phyloP scores from a whole-genome alignment of 2,888 invertebrate genomes.

The Lobophora halterata region DNA sequence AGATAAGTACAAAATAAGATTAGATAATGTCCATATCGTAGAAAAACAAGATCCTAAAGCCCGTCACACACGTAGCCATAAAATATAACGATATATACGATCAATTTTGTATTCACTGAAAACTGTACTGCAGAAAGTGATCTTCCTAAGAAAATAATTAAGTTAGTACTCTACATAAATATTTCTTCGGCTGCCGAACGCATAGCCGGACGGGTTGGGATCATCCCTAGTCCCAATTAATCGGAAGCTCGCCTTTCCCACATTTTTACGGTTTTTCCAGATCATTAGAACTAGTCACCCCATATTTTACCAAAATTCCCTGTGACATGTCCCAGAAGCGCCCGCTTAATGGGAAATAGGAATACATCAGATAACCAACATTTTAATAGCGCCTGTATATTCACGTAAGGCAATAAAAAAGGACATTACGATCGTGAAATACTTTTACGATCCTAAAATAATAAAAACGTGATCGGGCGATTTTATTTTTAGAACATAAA shows the following conservation, averaged over 20 bases:
- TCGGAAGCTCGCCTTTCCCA: conserved; percentile 33
- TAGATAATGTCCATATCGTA: too few species aligned
- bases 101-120: too few species aligned
- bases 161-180: too few species aligned
- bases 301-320: conserved; percentile 33
- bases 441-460: conserved; percentile 32
- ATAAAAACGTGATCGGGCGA: conserved; percentile 20
- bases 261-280: conserved; percentile 34
- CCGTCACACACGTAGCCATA: too few species aligned
- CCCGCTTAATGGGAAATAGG: conserved; percentile 28
- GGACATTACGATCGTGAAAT: conserved; percentile 32
- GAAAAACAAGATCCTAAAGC: too few species aligned
- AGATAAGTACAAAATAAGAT: too few species aligned
- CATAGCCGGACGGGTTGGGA: not conserved
- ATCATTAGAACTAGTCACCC: conserved; percentile 35
- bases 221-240: conserved; percentile 40
- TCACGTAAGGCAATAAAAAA: conserved; percentile 43
- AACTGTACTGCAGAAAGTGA: too few species aligned
- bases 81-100: too few species aligned
- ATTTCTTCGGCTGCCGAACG: too few species aligned
- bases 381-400: conserved; percentile 36
- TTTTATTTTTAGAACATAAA: not conserved
- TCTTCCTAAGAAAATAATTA: too few species aligned
- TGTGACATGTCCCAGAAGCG: conserved; percentile 28
- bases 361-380: conserved; percentile 29